Percentiles rank a stretch among this genome's conserved stretches.
Conservation (phyloP, 2,888 invertebrate genomes). For the Phortica magna region DNA sequence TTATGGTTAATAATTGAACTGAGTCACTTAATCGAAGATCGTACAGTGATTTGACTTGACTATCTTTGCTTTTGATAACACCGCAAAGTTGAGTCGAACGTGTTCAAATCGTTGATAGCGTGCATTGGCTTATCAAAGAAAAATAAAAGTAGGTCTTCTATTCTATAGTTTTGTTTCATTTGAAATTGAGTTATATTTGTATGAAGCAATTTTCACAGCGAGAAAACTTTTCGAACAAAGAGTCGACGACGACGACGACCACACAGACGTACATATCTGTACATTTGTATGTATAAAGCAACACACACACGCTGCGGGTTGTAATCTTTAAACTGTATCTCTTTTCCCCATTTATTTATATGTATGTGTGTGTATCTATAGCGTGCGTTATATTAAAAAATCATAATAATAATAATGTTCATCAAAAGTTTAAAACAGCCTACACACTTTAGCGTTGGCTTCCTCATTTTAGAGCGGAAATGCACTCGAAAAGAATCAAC, state of each 20-base stretch:
- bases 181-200: background rate
- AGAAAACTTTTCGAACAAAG: background rate
- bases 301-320: slow-evolving; percentile 9
- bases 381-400: background rate
- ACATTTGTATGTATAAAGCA: background rate
- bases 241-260: background rate
- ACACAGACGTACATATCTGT: background rate
- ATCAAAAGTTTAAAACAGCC: background rate
- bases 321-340: background rate
- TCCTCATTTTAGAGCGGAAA: slow-evolving; percentile 21
- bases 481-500: background rate
- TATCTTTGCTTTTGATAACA: too few species aligned
- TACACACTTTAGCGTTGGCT: background rate
- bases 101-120: too few species aligned
- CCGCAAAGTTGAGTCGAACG: too few species aligned
- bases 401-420: background rate
- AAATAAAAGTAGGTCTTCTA: too few species aligned
- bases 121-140: too few species aligned
- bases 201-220: slow-evolving; percentile 11
- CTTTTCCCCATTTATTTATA: background rate
- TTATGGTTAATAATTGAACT: too few species aligned
- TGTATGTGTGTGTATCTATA: background rate
- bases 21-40: too few species aligned
- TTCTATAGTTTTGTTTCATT: background rate
- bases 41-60: too few species aligned